phyloP scores from a whole-genome alignment of 2,888 invertebrate genomes.

The Lottia gigantea region DNA sequence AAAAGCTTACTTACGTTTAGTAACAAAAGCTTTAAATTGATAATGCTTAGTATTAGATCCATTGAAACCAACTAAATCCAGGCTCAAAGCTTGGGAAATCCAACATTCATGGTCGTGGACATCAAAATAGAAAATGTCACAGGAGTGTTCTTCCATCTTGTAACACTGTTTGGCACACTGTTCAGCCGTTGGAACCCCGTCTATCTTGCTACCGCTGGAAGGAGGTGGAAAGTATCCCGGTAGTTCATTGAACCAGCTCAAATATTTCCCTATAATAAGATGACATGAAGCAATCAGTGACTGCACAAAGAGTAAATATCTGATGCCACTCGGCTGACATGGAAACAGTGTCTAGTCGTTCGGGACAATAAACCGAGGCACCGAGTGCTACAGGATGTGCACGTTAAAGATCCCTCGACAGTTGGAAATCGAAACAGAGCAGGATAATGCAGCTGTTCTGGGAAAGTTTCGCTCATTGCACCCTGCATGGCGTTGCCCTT shows the following conservation, averaged over 20 bases:
- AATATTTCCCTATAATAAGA: not conserved
- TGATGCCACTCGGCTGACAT: too few relatives aligned
- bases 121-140: not conserved
- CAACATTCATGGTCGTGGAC: not conserved
- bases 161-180: not conserved
- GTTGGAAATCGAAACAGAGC: too few relatives aligned
- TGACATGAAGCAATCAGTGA: too few relatives aligned
- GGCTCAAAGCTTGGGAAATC: not conserved
- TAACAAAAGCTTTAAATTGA: not conserved
- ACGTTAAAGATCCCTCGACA: too few relatives aligned
- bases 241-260: not conserved
- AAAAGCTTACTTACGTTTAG: constrained; percentile 4
- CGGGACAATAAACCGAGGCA: too few relatives aligned
- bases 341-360: too few relatives aligned
- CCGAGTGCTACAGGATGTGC: too few relatives aligned
- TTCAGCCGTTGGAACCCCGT: not conserved
- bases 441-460: too few relatives aligned
- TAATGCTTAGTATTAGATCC: not conserved
- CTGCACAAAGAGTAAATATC: too few relatives aligned
- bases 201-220: not conserved
- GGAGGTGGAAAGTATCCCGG: not conserved
- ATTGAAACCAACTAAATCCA: not conserved
- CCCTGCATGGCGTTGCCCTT: too few relatives aligned
- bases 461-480: too few relatives aligned
- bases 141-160: not conserved